Evolutionary conservation across 2,888 invertebrate genomes (phyloP).

Genomic region (Apamea monoglypha): DNA sequence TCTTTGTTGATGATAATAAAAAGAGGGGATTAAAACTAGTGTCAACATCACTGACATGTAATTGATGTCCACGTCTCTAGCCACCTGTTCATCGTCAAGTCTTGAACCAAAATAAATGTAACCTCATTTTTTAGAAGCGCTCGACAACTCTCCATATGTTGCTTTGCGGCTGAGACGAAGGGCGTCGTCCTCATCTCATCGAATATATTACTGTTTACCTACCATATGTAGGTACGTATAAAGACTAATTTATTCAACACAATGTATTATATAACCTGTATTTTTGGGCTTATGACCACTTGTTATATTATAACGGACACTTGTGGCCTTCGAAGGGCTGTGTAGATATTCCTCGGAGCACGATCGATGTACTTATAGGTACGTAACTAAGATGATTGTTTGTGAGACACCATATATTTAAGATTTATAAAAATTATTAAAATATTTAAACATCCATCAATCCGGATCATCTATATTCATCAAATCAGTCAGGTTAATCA

Average conservation of each 20-base stretch:
- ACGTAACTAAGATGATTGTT: too few species aligned
- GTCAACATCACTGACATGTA: constrained; percentile 3
- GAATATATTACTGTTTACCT: constrained; percentile 49
- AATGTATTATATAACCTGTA: constrained; percentile 17
- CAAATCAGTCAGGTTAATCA: not conserved
- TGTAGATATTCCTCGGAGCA: not conserved
- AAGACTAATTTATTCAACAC: constrained; percentile 43
- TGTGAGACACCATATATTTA: not conserved
- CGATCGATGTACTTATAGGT: too few species aligned
- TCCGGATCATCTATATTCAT: not conserved
- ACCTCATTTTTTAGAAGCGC: constrained; percentile 79
- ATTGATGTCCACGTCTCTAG: constrained; percentile 30
- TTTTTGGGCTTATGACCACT: constrained; percentile 13
- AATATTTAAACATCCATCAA: not conserved
- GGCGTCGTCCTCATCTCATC: constrained; percentile 75
- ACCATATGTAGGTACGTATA: constrained; percentile 21
- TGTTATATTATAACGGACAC: constrained; percentile 32
- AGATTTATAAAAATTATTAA: not conserved
- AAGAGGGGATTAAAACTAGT: constrained; percentile 3
- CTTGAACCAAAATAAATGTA: constrained; percentile 77
- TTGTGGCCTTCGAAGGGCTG: constrained; percentile 11
- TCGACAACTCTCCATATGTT: constrained; percentile 75
- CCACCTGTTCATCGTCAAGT: constrained; percentile 69
- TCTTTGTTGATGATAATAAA: not conserved
- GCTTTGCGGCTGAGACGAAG: constrained; percentile 70